Base-by-base conservation (phyloP, 2,888 invertebrate species). In the Metopia argyrocephala region DNA sequence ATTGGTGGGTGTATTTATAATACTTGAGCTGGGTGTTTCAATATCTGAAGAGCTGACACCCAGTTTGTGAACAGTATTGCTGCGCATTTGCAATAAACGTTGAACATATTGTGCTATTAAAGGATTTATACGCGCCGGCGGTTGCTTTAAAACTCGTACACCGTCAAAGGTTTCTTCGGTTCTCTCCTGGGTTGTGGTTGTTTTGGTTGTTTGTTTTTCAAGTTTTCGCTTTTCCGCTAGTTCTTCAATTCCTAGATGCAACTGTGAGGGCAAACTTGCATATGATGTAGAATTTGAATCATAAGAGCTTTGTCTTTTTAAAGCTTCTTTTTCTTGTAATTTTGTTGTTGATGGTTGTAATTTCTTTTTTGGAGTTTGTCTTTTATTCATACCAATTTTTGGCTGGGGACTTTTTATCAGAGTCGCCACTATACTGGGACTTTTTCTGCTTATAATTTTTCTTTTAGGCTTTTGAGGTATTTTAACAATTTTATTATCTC, bases 41-140 rank as follows among this genome's bases (percentile, higher is more conserved):
- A 92, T 87, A 0, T 91, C 91, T 27, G 92, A 91, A 1, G 91
- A 90, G 83, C 91, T 91, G 0, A 92, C 90, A 1, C 89, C 89
- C 20, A 92, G 85, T 12, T 92, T 89, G 15, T 92, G 91, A n/a
- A 93, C 86, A 71, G 91, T 91, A 9, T 85, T 86, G 31, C 91
- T 90, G 0, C 92, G 91, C 92, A 93, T 92, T n/a, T 88, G 88
- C 21, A 93, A 85, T 48, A 93, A 86, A 81, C 91, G 91, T 69
- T 91, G 89, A 2, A 93, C 91, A 83, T 92, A 92, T 7, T 89
- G 89, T 3, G 90, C 85, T 50, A 92, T 84, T 12, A 86, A 78
- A 1, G 91, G 90, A 86, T 92, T 88, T 5, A 90, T 5, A 4
- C 64, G 73, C 2, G 75, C 45, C 0, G 56, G 20, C 0, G 56